Percentiles rank a stretch among this genome's conserved stretches.
phyloP scores from a whole-genome alignment of 2,113 vertebrate species.

The Corythaixoides concolor region DNA sequence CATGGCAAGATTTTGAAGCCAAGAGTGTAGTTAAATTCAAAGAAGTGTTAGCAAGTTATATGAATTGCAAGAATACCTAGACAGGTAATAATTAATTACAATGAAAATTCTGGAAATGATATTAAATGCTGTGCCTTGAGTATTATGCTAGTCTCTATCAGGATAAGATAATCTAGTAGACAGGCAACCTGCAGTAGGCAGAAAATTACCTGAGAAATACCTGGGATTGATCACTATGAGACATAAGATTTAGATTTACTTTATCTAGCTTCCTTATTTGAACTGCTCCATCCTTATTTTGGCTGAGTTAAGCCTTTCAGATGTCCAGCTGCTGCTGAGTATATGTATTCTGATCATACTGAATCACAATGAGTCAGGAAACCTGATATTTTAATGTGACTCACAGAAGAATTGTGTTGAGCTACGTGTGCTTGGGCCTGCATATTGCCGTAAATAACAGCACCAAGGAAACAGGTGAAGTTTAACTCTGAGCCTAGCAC shows the following conservation, averaged over 20 bases:
- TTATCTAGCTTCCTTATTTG: not conserved
- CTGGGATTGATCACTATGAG: not conserved
- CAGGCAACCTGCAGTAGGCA: not conserved
- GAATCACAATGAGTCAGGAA: not conserved
- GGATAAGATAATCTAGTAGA: not conserved
- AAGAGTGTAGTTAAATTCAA: not conserved
- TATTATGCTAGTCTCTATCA: not conserved
- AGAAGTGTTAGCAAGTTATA: not conserved
- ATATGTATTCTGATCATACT: not conserved
- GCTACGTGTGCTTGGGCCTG: not conserved
- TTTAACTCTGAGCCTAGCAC: not conserved
- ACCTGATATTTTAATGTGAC: not conserved
- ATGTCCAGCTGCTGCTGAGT: not conserved
- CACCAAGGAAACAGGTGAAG: not conserved
- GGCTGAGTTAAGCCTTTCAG: not conserved
- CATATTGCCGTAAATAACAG: not conserved
- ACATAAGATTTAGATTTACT: not conserved
- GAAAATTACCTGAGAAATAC: not conserved
- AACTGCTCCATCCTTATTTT: not conserved
- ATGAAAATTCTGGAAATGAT: not conserved
- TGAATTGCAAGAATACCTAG: not conserved
- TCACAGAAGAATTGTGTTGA: not conserved
- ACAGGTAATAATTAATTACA: not conserved
- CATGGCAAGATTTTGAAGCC: not conserved
- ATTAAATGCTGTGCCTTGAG: not conserved